phyloP scores from a whole-genome alignment of 2,113 vertebrate species.

The Orcinus orca region DNA sequence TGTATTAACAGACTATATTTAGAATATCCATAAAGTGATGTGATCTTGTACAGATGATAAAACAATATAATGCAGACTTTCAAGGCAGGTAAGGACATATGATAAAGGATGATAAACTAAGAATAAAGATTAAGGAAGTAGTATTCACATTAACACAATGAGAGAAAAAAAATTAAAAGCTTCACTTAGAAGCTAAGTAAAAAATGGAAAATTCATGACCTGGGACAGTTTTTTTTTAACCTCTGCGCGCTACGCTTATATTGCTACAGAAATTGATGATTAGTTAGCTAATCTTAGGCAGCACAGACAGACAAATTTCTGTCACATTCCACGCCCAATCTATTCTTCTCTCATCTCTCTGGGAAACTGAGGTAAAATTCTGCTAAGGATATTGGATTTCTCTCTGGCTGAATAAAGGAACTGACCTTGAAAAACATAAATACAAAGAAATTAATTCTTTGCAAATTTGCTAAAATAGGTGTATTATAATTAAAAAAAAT shows the following conservation, averaged over 20 bases:
- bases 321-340: neutral
- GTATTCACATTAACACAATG: neutral
- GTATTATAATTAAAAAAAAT: neutral
- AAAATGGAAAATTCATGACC: neutral
- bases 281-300: neutral
- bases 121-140: neutral
- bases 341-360: neutral
- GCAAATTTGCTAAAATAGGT: neutral
- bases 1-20: neutral
- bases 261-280: neutral
- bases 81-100: neutral
- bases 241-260: neutral
- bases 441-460: constrained; percentile 11
- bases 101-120: neutral
- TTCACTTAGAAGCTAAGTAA: neutral
- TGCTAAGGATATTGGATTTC: neutral
- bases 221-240: neutral
- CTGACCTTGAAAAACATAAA: neutral
- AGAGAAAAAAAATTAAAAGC: neutral
- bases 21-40: neutral
- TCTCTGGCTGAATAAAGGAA: neutral
- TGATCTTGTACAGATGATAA: neutral
- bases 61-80: neutral
- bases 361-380: neutral
- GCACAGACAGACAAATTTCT: neutral